Evolutionary conservation across 2,888 invertebrate genomes (phyloP), one percentile per base, ranked within the genome.

Genomic region (Xestobium rufovillosum): DNA sequence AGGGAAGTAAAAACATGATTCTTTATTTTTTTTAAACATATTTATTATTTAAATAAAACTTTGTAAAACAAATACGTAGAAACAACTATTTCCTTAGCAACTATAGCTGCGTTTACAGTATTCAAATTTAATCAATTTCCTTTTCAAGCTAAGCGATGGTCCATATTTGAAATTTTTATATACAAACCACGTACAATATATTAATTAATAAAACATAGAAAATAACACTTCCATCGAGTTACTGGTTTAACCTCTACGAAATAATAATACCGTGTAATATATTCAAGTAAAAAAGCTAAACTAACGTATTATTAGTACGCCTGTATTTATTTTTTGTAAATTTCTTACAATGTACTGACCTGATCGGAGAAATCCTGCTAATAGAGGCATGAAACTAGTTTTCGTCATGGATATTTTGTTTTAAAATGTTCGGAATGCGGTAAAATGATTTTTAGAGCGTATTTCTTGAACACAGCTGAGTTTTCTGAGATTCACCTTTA

Each of bases 11-110:
- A n/a, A n/a, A n/a, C n/a, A n/a, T n/a, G n/a, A n/a, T n/a, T n/a
- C n/a, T n/a, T n/a, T 19, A 15, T 13, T 37, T 55, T 55, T 52
- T 58, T 55, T 49, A 55, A 61, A 61, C 60, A 60, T 61, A 57
- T 57, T 57, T 59, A 58, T 57, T 59, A 55, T 56, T 60, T 56
- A 59, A 61, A 61, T 61, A 60, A 60, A 60, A 56, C 52, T 51
- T 50, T 55, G 49, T 57, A 59, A 60, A 57, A 60, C 57, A 58
- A 55, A 53, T 55, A 55, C 45, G 44, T 54, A 56, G 53, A 58
- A 59, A 61, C 57, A 59, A 58, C 50, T 53, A 56, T 52, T 45
- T 19, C n/a, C 23, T 8, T 48, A 43, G 52, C 52, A 55, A 51
- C 51, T 56, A 51, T 42, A 53, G 49, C 50, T 52, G 53, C 49